These are phyloP conservation scores for Diploptera punctata DNA, from an alignment of 2,888 invertebrate species.

Conservation along the genomic window DNA sequence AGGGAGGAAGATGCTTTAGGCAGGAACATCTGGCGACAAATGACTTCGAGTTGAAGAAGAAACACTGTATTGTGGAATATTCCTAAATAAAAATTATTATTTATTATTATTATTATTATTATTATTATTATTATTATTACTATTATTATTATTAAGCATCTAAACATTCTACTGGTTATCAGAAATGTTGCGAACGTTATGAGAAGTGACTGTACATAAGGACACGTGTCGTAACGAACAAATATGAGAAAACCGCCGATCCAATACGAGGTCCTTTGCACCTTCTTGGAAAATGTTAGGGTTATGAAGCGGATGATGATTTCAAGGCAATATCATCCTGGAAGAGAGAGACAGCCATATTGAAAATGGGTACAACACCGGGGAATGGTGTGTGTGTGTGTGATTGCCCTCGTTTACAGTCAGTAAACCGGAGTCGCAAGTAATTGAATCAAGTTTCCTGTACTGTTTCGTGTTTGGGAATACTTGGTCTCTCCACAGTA, in stretches of 20 bases:
- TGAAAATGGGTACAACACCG: background rate
- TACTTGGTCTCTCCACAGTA: background rate
- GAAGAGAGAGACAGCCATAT: background rate
- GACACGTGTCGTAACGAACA: background rate
- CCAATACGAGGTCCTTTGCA: background rate
- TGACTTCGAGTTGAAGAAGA: too few species aligned
- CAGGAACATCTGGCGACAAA: too few species aligned
- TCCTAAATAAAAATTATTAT: too few species aligned
- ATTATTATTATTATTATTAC: too few species aligned
- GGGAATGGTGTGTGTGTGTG: background rate
- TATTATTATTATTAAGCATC: too few species aligned
- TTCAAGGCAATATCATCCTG: background rate
- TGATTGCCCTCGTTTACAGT: background rate
- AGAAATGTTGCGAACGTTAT: too few species aligned
- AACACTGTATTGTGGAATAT: too few species aligned
- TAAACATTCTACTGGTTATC: too few species aligned
- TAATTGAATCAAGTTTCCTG: slow-evolving; percentile 15
- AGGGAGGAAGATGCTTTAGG: too few species aligned
- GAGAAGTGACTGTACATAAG: too few species aligned
- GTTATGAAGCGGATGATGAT: background rate
- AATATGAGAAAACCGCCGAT: background rate
- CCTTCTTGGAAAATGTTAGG: background rate
- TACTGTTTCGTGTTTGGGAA: background rate
- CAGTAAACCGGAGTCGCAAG: slow-evolving; percentile 5
- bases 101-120: too few species aligned